Evolutionary conservation across 2,113 vertebrate genomes (phyloP).

Genomic region (Cyphomyrus plagiostoma): DNA sequence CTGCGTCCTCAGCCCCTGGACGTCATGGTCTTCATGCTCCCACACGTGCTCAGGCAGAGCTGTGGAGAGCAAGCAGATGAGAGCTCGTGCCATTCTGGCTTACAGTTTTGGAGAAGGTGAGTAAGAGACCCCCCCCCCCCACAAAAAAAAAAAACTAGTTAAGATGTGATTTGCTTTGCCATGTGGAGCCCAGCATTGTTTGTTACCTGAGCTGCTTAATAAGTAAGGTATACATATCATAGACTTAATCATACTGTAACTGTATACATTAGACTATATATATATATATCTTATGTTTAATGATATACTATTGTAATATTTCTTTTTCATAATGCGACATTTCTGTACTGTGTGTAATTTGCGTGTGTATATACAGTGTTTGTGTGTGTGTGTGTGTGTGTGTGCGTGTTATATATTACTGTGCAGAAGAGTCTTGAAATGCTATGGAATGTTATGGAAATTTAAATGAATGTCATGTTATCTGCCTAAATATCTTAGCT

Average conservation of each 20-base stretch:
- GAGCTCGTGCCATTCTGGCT: constrained; percentile 82
- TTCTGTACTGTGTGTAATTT: no score
- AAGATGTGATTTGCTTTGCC: neutral
- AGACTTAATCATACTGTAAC: neutral
- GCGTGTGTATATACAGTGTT: no score
- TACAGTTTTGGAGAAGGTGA: constrained; percentile 88
- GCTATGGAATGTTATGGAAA: no score
- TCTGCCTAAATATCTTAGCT: no score
- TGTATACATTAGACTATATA: neutral
- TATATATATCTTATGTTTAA: neutral
- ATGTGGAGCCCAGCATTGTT: constrained; percentile 22
- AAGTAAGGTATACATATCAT: neutral
- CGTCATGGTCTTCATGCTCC: constrained; percentile 86
- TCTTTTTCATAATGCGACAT: no score
- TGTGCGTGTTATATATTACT: no score
- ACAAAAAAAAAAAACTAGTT: neutral
- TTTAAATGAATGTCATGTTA: no score
- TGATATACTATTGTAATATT: no score
- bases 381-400: no score
- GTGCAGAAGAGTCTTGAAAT: no score
- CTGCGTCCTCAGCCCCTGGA: constrained; percentile 89
- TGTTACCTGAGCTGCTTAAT: neutral
- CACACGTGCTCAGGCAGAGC: constrained; percentile 97
- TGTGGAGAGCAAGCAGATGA: constrained; percentile 85
- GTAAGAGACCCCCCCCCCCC: neutral